phyloP scores from a whole-genome alignment of 1,140 invertebrate species.

The Hylaeus volcanicus region DNA sequence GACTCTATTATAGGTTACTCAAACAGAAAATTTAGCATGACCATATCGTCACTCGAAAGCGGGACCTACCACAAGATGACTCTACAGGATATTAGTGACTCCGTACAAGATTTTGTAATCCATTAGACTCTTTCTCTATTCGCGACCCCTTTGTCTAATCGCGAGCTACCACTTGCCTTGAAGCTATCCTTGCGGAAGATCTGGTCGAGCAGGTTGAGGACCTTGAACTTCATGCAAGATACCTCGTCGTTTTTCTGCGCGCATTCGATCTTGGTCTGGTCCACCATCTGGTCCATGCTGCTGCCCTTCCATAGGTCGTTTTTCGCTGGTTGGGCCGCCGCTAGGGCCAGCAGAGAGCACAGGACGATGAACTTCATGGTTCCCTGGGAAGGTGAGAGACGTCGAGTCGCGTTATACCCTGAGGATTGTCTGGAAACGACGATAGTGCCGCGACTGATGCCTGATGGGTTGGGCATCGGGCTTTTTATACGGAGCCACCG shows the following conservation, averaged over 20 bases:
- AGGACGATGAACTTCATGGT: constrained; percentile 71
- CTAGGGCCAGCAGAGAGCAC: constrained; percentile 73
- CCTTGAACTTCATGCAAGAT: constrained; percentile 90
- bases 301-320: constrained; percentile 85
- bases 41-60: too few species aligned
- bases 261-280: constrained; percentile 87
- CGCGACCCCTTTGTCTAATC: not conserved
- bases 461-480: constrained; percentile 68
- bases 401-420: constrained; percentile 18
- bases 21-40: too few species aligned
- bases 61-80: too few species aligned
- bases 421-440: constrained; percentile 56
- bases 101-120: too few species aligned
- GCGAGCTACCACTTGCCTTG: constrained; percentile 82
- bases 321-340: constrained; percentile 83
- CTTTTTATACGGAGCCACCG: constrained; percentile 78
- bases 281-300: constrained; percentile 86
- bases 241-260: constrained; percentile 87
- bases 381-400: not conserved
- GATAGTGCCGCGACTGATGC: constrained; percentile 75
- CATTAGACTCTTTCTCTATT: too few species aligned
- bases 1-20: too few species aligned
- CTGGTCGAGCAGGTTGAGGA: constrained; percentile 88
- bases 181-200: constrained; percentile 89
- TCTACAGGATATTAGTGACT: too few species aligned